Percentiles rank a stretch among this genome's conserved stretches.
Conservation (phyloP, 2,888 invertebrate species). For the Campoplex capitator region DNA sequence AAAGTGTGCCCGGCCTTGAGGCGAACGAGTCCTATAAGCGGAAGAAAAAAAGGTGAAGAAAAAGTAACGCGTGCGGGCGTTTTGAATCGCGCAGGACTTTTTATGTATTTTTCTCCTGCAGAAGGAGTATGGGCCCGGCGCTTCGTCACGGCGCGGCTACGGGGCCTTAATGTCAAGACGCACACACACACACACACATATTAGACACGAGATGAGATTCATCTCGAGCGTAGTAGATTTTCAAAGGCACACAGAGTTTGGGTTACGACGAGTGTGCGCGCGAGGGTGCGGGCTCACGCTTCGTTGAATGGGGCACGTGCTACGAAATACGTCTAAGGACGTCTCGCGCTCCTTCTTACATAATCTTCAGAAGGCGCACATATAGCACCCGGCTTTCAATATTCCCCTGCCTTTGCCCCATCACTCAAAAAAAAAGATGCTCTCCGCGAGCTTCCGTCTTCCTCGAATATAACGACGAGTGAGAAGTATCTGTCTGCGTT, state of each 20-base stretch:
- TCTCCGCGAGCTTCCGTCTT: conserved; percentile 32
- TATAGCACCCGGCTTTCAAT: conserved; percentile 37
- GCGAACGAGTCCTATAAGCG: conserved; percentile 54
- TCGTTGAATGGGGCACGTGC: conserved; percentile 82
- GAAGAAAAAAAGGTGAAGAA: conserved; percentile 49
- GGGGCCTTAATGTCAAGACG: conserved; percentile 67
- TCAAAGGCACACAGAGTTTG: conserved; percentile 26
- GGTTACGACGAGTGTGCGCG: conserved; percentile 74
- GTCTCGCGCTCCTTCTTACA: conserved; percentile 53
- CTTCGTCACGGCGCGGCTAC: conserved; percentile 77
- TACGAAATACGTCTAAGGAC: conserved; percentile 70
- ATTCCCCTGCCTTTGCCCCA: conserved; percentile 14
- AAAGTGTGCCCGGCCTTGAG: conserved; percentile 67
- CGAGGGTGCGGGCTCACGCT: conserved; percentile 78
- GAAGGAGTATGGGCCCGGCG: conserved; percentile 73
- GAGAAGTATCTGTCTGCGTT: conserved; percentile 58
- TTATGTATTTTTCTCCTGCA: conserved; percentile 61
- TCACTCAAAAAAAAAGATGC: conserved; percentile 18
- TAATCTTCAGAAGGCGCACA: conserved; percentile 62
- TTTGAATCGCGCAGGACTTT: conserved; percentile 48
- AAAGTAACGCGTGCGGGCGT: conserved; percentile 58
- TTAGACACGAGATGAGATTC: conserved; percentile 16
- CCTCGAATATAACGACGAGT: conserved; percentile 21
- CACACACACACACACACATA: neutral
- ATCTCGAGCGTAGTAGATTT: conserved; percentile 32